Percentiles rank a stretch among this genome's conserved stretches.
Evolutionary conservation across 2,113 vertebrate species (phyloP).

Genomic region (Rhinoptilus africanus): DNA sequence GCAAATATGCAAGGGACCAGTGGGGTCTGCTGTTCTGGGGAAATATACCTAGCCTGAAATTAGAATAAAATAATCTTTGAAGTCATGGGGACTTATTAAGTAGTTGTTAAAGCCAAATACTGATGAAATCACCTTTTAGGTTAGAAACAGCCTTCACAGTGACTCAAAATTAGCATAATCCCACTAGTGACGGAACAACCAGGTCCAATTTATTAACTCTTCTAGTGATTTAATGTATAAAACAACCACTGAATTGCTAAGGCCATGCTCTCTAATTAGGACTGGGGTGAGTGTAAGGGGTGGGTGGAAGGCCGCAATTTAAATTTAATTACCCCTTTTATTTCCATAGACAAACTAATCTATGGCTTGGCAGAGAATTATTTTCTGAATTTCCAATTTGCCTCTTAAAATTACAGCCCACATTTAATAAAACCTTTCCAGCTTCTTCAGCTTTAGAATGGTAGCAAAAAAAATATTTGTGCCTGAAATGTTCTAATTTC

Average conservation of each 20-base stretch:
- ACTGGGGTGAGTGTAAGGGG: background rate
- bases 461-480: background rate
- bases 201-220: background rate
- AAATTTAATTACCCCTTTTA: background rate
- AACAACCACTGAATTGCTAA: background rate
- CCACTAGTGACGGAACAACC: background rate
- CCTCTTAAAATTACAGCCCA: background rate
- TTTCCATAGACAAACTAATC: background rate
- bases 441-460: background rate
- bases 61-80: background rate
- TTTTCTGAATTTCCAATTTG: background rate
- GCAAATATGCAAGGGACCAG: background rate
- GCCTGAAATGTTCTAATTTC: background rate
- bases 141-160: background rate
- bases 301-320: background rate
- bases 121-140: background rate
- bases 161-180: background rate
- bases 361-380: background rate
- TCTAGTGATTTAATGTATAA: background rate
- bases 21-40: background rate
- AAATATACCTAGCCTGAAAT: background rate
- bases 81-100: background rate
- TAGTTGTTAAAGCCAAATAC: background rate
- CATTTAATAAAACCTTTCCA: background rate
- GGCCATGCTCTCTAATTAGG: background rate